phyloP scores from a whole-genome alignment of 2,888 invertebrate genomes.

The Papilio protenor region DNA sequence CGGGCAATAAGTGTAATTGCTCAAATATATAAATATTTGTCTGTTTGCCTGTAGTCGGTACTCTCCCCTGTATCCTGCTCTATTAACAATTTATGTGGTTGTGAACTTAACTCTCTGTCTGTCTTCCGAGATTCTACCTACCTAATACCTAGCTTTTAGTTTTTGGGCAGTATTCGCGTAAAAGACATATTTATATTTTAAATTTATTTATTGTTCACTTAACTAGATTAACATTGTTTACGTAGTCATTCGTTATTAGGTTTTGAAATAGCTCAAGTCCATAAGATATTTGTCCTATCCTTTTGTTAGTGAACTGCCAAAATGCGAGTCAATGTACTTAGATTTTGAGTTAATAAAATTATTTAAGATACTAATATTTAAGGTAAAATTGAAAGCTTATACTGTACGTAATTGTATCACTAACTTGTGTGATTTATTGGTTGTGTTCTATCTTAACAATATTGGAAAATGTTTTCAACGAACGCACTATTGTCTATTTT shows the following conservation, averaged over 20 bases:
- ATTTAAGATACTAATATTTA: constrained; percentile 52
- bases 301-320: constrained; percentile 69
- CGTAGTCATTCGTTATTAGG: constrained; percentile 61
- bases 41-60: constrained; percentile 52
- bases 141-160: constrained; percentile 62
- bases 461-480: constrained; percentile 67
- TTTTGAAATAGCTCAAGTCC: constrained; percentile 58
- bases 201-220: constrained; percentile 60
- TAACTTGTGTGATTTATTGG: constrained; percentile 81
- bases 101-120: constrained; percentile 73
- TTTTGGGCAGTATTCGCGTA: constrained; percentile 80
- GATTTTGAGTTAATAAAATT: constrained; percentile 52
- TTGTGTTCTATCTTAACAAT: constrained; percentile 78
- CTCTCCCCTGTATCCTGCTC: constrained; percentile 53
- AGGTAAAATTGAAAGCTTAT: constrained; percentile 47
- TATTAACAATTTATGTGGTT: constrained; percentile 71
- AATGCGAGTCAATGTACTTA: constrained; percentile 52
- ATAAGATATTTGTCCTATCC: constrained; percentile 51
- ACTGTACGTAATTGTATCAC: constrained; percentile 61
- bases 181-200: constrained; percentile 79
- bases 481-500: constrained; percentile 55
- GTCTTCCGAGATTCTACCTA: constrained; percentile 73
- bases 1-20: constrained; percentile 72
- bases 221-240: constrained; percentile 59
- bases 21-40: constrained; percentile 60